These are phyloP conservation scores for Lepus europaeus DNA, from an alignment of 2,113 vertebrate species.

Conservation along the genomic window DNA sequence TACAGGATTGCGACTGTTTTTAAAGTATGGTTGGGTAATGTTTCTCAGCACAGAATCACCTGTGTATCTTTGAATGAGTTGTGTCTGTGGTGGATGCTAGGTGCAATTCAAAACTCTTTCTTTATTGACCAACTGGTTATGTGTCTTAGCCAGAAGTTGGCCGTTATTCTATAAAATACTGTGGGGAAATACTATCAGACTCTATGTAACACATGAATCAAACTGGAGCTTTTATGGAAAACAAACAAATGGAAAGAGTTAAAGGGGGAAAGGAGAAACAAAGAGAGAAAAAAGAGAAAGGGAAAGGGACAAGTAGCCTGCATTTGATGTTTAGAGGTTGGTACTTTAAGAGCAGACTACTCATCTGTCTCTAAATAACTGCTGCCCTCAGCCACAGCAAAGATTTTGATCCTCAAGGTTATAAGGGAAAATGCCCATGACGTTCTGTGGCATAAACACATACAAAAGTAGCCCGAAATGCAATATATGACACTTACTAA, in stretches of 20 bases:
- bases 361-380: background rate
- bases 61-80: background rate
- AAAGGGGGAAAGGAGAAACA: too few relatives aligned
- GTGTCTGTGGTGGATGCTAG: background rate
- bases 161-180: background rate
- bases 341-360: background rate
- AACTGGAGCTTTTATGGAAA: background rate
- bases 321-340: background rate
- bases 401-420: background rate
- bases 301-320: background rate
- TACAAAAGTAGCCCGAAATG: background rate
- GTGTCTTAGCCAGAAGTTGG: background rate
- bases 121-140: background rate
- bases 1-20: background rate
- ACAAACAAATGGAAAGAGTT: background rate
- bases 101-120: background rate
- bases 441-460: background rate
- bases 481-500: too few relatives aligned
- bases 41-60: background rate
- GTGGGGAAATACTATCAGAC: background rate
- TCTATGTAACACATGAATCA: background rate
- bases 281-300: background rate
- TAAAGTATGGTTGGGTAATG: background rate
- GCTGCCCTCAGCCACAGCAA: background rate
- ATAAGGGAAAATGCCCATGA: background rate